These are phyloP conservation scores for Bellardia pandia DNA, from an alignment of 2,888 invertebrate species.

Conservation along the genomic window DNA sequence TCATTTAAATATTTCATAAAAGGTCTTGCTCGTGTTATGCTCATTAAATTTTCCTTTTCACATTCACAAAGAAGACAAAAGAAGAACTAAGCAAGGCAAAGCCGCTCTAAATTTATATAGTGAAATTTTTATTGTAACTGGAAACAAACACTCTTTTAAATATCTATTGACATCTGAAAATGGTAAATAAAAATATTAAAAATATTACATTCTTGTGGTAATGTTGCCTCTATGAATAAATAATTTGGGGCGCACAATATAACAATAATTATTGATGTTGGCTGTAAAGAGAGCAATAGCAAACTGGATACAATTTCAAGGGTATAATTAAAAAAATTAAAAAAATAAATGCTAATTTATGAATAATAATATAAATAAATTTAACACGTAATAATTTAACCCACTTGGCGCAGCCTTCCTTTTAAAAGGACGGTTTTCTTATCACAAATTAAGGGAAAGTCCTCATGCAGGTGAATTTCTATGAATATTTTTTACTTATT, in stretches of 20 bases:
- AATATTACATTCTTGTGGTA: neutral
- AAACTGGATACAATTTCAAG: neutral
- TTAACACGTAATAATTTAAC: no score
- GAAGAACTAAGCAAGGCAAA: neutral
- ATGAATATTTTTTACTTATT: no score
- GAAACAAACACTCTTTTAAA: neutral
- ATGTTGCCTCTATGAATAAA: constrained; percentile 24
- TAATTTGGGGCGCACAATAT: neutral
- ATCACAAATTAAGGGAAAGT: no score
- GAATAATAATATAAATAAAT: no score
- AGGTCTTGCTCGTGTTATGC: neutral
- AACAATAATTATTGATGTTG: neutral
- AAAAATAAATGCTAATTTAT: no score
- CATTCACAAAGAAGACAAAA: neutral
- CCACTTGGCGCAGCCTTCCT: no score
- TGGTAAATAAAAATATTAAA: constrained; percentile 15
- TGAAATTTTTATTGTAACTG: neutral
- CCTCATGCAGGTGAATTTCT: no score
- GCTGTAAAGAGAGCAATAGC: neutral
- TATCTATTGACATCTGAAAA: constrained; percentile 13
- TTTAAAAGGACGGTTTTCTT: no score
- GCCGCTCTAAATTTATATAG: neutral
- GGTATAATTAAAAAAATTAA: no score
- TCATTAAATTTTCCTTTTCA: neutral
- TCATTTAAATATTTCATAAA: neutral